A percentile compares a stretch with the other conserved stretches of the same genome.
Evolutionary conservation across 2,888 invertebrate species (phyloP).

Genomic region (Tupiocoris notatus): DNA sequence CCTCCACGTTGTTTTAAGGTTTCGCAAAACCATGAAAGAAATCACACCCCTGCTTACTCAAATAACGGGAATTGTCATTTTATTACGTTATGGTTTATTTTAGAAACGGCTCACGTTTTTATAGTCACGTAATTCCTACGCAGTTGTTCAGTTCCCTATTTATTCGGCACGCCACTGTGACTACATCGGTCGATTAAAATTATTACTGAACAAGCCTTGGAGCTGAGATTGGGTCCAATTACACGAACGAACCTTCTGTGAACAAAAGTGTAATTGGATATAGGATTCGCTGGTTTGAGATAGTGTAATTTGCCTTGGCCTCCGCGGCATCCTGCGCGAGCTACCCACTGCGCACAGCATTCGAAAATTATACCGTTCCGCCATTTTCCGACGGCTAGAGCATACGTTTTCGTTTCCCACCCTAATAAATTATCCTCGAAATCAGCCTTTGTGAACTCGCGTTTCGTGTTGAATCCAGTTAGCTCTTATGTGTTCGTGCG

Average conservation of each 20-base stretch:
- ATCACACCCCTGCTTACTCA: too few species aligned
- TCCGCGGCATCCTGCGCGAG: background rate
- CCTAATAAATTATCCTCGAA: background rate
- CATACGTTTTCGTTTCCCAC: background rate
- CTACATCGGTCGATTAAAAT: constrained; percentile 7
- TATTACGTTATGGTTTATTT: too few species aligned
- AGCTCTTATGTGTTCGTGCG: too few species aligned
- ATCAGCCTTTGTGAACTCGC: background rate
- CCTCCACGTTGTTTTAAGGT: too few species aligned
- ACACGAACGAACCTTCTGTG: constrained; percentile 23
- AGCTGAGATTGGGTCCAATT: constrained; percentile 22
- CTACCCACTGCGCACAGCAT: background rate
- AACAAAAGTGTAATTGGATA: constrained; percentile 32
- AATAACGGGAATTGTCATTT: too few species aligned
- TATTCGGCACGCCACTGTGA: background rate
- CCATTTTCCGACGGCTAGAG: background rate
- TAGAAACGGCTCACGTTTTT: too few species aligned
- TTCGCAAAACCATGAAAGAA: too few species aligned
- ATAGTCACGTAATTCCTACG: too few species aligned
- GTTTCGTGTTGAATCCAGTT: background rate
- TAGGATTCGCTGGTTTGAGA: background rate
- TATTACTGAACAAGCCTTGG: constrained; percentile 32
- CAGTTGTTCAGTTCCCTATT: background rate
- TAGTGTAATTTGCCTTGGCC: background rate
- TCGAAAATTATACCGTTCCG: background rate